A percentile compares a stretch with the other conserved stretches of the same genome.
Evolutionary conservation across 1,140 invertebrate species (phyloP).

Genomic region (Drosophila nigromelanica): DNA sequence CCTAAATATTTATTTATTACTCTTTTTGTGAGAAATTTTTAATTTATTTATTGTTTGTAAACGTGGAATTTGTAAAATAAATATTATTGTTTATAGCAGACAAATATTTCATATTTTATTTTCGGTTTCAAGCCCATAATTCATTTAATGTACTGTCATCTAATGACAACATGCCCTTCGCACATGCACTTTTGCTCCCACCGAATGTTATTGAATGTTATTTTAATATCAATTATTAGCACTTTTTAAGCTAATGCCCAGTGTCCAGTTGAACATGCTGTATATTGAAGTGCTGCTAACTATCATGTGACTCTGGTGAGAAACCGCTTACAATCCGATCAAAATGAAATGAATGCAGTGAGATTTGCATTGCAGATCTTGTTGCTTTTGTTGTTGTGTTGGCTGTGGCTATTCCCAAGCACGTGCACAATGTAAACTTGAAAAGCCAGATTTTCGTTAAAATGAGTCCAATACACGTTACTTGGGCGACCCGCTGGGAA

Average conservation of each 20-base stretch:
- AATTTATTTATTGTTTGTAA: neutral
- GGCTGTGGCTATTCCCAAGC: neutral
- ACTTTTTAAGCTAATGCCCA: neutral
- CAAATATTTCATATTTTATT: neutral
- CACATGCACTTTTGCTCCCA: neutral
- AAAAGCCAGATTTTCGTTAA: conserved; percentile 14
- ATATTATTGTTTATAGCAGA: neutral
- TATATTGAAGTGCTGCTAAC: conserved; percentile 1
- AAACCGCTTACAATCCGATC: conserved; percentile 24
- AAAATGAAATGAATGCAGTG: conserved; percentile 9
- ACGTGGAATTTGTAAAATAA: neutral
- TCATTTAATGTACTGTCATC: conserved; percentile 1
- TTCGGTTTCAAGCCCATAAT: neutral
- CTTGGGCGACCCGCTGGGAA: conserved; percentile 2
- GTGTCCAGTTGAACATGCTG: neutral
- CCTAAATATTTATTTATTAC: neutral
- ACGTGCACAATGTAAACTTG: conserved; percentile 29
- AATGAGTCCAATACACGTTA: neutral
- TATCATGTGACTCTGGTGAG: conserved; percentile 33
- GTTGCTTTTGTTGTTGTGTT: neutral
- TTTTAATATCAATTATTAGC: neutral
- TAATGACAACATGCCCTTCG: neutral
- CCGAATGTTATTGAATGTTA: neutral
- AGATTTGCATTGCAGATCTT: conserved; percentile 15
- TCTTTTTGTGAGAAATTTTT: neutral